A percentile compares a stretch with the other conserved stretches of the same genome.
Evolutionary conservation across 2,888 invertebrate genomes (phyloP).

Genomic region (Noctua janthina): DNA sequence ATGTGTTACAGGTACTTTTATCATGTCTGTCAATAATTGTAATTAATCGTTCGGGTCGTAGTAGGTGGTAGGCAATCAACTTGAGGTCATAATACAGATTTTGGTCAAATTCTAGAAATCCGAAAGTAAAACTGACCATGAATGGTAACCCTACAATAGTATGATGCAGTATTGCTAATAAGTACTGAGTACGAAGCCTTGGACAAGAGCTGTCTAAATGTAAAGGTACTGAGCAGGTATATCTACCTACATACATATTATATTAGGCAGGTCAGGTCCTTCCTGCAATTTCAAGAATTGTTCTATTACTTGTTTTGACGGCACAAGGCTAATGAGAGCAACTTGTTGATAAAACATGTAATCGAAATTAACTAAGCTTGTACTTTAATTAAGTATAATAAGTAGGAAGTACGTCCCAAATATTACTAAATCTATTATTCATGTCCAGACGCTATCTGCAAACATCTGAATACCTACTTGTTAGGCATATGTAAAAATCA

Average conservation of each 20-base stretch:
- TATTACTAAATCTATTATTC: conserved; percentile 39
- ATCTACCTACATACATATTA: not conserved
- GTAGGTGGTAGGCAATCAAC: not conserved
- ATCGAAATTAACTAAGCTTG: conserved; percentile 35
- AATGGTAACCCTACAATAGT: not conserved
- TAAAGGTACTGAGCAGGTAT: not conserved
- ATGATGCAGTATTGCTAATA: not conserved
- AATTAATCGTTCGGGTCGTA: not conserved
- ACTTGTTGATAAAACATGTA: not conserved
- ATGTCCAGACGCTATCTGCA: conserved; percentile 41
- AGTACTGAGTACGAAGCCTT: not conserved
- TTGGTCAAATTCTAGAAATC: not conserved
- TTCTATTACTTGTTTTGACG: not conserved
- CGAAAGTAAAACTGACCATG: not conserved
- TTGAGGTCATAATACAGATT: not conserved
- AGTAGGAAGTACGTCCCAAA: conserved; percentile 33
- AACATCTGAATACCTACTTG: conserved; percentile 43
- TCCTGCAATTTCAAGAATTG: not conserved
- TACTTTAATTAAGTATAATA: conserved; percentile 22
- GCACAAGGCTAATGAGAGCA: not conserved
- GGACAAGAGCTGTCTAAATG: not conserved
- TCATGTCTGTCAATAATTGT: not conserved
- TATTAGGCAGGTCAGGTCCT: not conserved
- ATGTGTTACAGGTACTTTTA: conserved; percentile 76
- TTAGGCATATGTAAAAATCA: conserved; percentile 30